Base-by-base conservation (phyloP, 2,888 invertebrate genomes). In the Heliconius ismenius region DNA sequence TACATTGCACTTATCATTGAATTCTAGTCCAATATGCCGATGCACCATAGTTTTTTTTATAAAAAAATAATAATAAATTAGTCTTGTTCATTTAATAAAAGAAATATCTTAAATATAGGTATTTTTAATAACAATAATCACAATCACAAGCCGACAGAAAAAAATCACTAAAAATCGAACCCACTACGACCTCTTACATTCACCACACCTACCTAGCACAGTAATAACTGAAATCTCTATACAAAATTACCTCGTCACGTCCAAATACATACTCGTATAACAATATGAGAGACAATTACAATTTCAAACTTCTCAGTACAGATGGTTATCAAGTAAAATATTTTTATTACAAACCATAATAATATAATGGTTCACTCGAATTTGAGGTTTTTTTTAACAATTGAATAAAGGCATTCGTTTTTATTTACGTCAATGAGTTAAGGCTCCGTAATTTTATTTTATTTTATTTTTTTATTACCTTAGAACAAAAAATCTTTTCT, bases 381-480 rank as follows among this genome's bases (percentile, higher is more conserved):
- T 78, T 75, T 78, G 73, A 54, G 64, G 32, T 75, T 49, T 49
- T 43, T 73, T 79, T 81, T 73, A 63, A 78, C 80, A 81, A 82
- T 82, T 81, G 81, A 80, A 80, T 82, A 73, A 77, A 80, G 64
- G 73, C 76, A 79, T 80, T 78, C 76, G 74, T 78, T 81, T 78
- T 78, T 78, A 75, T 67, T 32, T 43, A 76, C 70, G 73, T 74
- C 24, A 79, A 77, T 77, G 75, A 65, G 73, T 79, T 79, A 79
- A 79, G 79, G 79, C 76, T 58, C 76, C 7, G 49, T 70, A 15
- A 15, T 3, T 28, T 28, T 21, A 4, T 21, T 24, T 36, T 36
- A 1, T 4, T 72, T 13, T 36, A 24, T 4, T 3, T 7, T 15
- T n/a, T 24, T 54, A 32, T 11, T 6, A 39, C 39, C 0, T 39